Evolutionary conservation across 2,888 invertebrate genomes (phyloP).

Genomic region (Chromoteleia sp.): DNA sequence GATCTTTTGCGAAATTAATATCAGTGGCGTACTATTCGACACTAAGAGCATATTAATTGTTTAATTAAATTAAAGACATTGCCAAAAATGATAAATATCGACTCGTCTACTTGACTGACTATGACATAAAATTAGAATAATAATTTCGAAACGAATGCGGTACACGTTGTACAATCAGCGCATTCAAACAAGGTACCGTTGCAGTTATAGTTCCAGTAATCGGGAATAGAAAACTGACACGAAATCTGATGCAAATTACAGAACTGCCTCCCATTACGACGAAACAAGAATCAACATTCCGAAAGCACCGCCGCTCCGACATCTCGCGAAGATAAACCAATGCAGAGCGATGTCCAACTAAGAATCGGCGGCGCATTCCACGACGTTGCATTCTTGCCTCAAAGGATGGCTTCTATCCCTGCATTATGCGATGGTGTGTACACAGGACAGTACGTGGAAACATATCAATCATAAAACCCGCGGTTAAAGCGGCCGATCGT

Average conservation of each 20-base stretch:
- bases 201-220: neutral
- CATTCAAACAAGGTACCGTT: too few species aligned
- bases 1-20: too few species aligned
- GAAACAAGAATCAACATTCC: conserved; percentile 48
- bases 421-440: conserved; percentile 32
- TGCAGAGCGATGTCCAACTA: conserved; percentile 21
- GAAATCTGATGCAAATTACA: conserved; percentile 50
- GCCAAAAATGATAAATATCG: too few species aligned
- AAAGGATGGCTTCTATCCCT: neutral
- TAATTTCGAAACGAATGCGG: too few species aligned
- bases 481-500: conserved; percentile 70
- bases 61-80: too few species aligned
- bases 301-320: conserved; percentile 2
- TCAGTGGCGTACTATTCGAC: too few species aligned
- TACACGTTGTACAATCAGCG: too few species aligned
- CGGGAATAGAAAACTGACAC: conserved; percentile 29
- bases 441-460: conserved; percentile 47
- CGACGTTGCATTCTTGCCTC: conserved; percentile 4
- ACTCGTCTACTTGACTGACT: too few species aligned
- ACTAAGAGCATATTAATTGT: too few species aligned
- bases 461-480: conserved; percentile 74
- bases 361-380: conserved; percentile 9
- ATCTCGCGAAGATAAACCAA: conserved; percentile 38
- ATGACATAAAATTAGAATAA: too few species aligned
- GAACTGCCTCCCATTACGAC: conserved; percentile 25